Conservation (phyloP, 2,113 vertebrate genomes). For the Globicephala melas region DNA sequence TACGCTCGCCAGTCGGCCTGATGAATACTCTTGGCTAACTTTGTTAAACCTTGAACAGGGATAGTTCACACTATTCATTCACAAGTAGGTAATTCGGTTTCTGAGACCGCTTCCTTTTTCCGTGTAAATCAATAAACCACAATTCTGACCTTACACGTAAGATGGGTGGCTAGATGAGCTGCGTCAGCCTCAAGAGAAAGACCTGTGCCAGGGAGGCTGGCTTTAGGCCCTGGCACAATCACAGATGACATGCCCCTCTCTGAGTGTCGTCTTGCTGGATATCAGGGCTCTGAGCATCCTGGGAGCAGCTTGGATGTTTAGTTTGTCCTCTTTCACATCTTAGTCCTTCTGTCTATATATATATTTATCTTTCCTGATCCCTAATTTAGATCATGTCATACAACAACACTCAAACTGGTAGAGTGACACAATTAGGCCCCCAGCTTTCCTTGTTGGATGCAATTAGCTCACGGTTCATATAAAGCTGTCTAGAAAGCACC, state of each 20-base stretch:
- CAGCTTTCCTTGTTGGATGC: neutral
- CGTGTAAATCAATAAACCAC: neutral
- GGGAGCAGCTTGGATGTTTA: neutral
- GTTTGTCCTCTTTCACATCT: neutral
- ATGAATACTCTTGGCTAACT: neutral
- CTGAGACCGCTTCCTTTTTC: neutral
- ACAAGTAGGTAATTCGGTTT: neutral
- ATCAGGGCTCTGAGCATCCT: neutral
- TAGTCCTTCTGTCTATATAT: neutral
- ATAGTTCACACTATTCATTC: neutral
- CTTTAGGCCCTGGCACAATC: rapidly evolving
- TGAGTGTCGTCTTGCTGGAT: neutral
- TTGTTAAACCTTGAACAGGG: neutral
- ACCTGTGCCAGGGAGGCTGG: rapidly evolving
- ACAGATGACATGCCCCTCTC: rapidly evolving
- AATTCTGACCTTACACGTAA: neutral
- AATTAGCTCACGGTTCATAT: neutral
- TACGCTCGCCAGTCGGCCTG: neutral
- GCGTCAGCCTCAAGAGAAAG: neutral
- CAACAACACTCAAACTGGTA: neutral
- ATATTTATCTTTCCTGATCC: neutral
- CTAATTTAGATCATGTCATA: neutral
- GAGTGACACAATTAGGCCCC: neutral
- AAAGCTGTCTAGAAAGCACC: neutral
- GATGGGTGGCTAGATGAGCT: neutral